Percentiles rank a stretch among this genome's conserved stretches.
phyloP scores from a whole-genome alignment of 1,140 invertebrate genomes.

The Platyscapa corneri region DNA sequence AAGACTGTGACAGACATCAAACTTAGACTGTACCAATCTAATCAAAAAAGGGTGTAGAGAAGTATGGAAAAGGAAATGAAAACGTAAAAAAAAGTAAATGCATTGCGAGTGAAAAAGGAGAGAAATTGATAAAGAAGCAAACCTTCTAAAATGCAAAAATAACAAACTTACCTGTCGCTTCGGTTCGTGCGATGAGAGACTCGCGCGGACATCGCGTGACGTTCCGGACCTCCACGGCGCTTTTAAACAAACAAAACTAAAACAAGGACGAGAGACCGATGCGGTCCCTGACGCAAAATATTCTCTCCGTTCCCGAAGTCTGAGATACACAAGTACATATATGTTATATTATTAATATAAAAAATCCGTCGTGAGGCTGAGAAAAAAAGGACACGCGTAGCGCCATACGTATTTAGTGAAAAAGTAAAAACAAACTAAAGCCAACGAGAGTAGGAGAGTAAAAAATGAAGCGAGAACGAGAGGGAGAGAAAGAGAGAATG shows the following conservation, averaged over 20 bases:
- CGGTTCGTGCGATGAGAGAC: constrained; percentile 40
- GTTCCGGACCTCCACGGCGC: constrained; percentile 55
- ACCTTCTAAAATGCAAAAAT: neutral
- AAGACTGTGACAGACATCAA: constrained; percentile 75
- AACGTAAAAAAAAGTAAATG: constrained; percentile 35
- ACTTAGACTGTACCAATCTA: constrained; percentile 76
- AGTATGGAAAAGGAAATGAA: constrained; percentile 53
- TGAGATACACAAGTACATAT: constrained; percentile 47
- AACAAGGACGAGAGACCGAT: constrained; percentile 26
- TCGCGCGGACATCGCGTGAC: neutral
- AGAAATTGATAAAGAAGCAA: neutral
- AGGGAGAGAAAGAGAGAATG: too few species aligned
- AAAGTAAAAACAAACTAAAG: constrained; percentile 42
- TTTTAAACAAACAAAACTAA: constrained; percentile 37
- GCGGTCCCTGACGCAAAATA: constrained; percentile 15
- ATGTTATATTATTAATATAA: constrained; percentile 41
- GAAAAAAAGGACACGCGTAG: constrained; percentile 45
- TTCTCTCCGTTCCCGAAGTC: constrained; percentile 50
- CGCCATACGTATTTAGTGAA: constrained; percentile 47
- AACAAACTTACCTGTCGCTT: constrained; percentile 57
- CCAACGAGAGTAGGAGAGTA: constrained; percentile 41
- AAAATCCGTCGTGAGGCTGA: constrained; percentile 51
- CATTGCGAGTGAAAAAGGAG: constrained; percentile 26
- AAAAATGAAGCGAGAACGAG: constrained; percentile 20
- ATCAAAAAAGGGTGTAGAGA: constrained; percentile 68